phyloP scores from a whole-genome alignment of 2,888 invertebrate species.

The Noctua fimbriata region DNA sequence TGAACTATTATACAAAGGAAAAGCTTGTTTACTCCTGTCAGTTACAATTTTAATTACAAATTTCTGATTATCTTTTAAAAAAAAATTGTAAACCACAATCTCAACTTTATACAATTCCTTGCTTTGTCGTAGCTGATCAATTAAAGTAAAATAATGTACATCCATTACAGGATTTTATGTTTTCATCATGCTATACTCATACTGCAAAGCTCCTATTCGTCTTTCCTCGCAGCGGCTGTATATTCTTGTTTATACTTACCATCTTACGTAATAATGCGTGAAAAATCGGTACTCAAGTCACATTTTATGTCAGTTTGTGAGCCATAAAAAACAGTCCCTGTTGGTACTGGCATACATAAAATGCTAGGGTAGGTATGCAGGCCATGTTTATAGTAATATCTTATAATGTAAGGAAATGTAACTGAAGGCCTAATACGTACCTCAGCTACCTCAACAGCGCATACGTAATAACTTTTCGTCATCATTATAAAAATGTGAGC shows the following conservation, averaged over 20 bases:
- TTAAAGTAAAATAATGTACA: background rate
- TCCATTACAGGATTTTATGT: background rate
- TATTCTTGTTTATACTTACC: constrained; percentile 60
- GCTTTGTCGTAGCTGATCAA: background rate
- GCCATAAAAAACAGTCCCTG: constrained; percentile 64
- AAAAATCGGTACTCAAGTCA: constrained; percentile 67
- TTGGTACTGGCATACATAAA: constrained; percentile 54
- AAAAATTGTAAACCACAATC: background rate
- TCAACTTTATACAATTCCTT: background rate
- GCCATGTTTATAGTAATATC: constrained; percentile 57
- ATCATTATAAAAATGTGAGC: constrained; percentile 50
- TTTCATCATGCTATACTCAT: constrained; percentile 4
- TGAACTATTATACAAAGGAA: constrained; percentile 20
- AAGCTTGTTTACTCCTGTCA: background rate
- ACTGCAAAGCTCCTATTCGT: constrained; percentile 33
- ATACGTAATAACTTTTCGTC: constrained; percentile 41
- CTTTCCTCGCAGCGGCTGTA: constrained; percentile 30
- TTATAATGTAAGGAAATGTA: constrained; percentile 50
- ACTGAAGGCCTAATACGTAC: constrained; percentile 31
- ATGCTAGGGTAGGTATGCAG: constrained; percentile 50
- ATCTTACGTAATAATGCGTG: constrained; percentile 66
- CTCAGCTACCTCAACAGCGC: constrained; percentile 31
- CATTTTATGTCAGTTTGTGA: constrained; percentile 67
- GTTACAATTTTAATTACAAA: background rate
- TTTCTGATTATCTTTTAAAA: background rate